Evolutionary conservation across 2,888 invertebrate genomes (phyloP).

Genomic region (Augiades crinisus): DNA sequence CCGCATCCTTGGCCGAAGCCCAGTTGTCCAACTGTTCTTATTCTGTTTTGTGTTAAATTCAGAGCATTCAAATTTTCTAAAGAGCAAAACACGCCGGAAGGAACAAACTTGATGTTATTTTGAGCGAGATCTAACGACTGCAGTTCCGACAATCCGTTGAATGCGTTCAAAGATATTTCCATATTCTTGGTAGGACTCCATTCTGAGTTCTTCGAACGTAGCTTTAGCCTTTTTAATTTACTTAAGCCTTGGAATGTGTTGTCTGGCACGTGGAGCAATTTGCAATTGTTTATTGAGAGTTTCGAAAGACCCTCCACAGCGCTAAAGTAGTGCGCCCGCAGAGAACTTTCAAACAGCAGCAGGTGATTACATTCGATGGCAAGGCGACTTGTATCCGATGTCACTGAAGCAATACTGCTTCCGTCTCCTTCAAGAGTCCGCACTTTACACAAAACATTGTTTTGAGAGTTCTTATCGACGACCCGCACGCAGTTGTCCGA

Average conservation of each 20-base stretch:
- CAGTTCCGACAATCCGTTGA: conserved; percentile 89
- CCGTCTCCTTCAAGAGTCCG: conserved; percentile 86
- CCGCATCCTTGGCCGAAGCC: conserved; percentile 85
- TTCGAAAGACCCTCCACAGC: conserved; percentile 88
- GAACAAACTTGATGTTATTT: conserved; percentile 91
- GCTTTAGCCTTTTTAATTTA: conserved; percentile 88
- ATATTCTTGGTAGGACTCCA: conserved; percentile 89
- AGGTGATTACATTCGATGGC: conserved; percentile 89
- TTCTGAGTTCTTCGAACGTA: conserved; percentile 90
- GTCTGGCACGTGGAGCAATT: conserved; percentile 87
- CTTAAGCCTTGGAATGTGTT: conserved; percentile 90
- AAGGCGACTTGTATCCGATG: conserved; percentile 86
- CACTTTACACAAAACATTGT: conserved; percentile 84
- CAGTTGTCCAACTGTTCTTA: conserved; percentile 88
- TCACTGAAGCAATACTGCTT: conserved; percentile 82
- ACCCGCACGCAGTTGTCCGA: conserved; percentile 73
- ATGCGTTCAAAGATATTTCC: conserved; percentile 86
- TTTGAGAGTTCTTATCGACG: conserved; percentile 69
- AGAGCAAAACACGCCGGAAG: conserved; percentile 90
- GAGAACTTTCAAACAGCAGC: conserved; percentile 88
- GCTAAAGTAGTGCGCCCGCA: conserved; percentile 87
- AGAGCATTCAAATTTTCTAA: conserved; percentile 89
- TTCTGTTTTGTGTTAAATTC: conserved; percentile 92
- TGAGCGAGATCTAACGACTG: conserved; percentile 90
- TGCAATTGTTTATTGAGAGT: conserved; percentile 89